Evolutionary conservation across 2,797 vertebrate genomes (phyloP).

Genomic region (Rousettus madagascariensis): DNA sequence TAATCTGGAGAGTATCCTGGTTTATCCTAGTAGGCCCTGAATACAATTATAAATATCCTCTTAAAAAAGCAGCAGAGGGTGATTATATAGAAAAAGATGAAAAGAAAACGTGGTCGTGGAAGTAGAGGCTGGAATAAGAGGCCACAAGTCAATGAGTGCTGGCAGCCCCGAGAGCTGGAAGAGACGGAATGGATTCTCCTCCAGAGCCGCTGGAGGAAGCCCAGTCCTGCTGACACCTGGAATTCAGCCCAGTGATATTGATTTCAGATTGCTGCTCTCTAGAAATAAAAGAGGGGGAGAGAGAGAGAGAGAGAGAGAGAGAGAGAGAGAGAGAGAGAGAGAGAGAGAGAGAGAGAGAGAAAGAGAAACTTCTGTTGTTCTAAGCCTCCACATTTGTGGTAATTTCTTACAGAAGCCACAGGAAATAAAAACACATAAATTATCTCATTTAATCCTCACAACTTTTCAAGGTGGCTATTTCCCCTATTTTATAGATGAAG

Average conservation of each 20-base stretch:
- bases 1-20: neutral
- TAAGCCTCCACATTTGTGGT: neutral
- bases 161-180: neutral
- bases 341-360: neutral
- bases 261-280: neutral
- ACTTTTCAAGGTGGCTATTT: neutral
- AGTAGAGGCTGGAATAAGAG: neutral
- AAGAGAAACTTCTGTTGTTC: neutral
- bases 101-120: neutral
- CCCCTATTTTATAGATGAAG: neutral
- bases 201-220: neutral
- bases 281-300: neutral
- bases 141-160: neutral
- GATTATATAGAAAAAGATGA: neutral
- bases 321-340: too few relatives aligned
- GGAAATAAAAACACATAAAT: neutral
- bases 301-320: neutral
- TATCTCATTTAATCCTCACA: neutral
- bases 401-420: neutral
- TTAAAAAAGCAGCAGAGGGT: neutral
- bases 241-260: neutral
- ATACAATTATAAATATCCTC: neutral
- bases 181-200: neutral
- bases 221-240: neutral
- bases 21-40: neutral